Evolutionary conservation across 2,113 vertebrate genomes (phyloP), one percentile per base, ranked within the genome.

Genomic region (Psittacula cyanocephala): DNA sequence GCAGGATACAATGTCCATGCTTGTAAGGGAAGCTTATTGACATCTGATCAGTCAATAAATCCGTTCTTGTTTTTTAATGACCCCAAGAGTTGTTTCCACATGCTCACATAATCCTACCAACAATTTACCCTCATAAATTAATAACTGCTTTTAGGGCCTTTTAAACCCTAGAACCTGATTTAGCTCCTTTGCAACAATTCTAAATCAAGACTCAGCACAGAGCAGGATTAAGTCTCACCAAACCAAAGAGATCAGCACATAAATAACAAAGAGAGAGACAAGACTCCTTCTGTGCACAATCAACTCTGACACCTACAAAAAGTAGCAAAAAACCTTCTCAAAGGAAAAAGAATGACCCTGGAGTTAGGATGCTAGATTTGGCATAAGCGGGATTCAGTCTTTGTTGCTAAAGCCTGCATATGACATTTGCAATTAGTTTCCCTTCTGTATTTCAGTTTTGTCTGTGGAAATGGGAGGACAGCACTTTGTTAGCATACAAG

Each of bases 1-100:
- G 70, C 76, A 76, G 77, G 91, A 96, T 84, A 96, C 57, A 62
- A 60, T 91, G 84, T 93, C 95, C 53, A 10, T 0, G 6, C 88
- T 92, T 88, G 93, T 97, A 93, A 97, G 92, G 83, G 72, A 96
- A 96, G 65, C 59, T 86, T 29, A 69, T 8, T 75, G 95, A 96
- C 90, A 97, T 94, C 89, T 80, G 95, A 97, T 35, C 64, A 25
- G 81, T 5, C 81, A 81, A 68, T 91, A 92, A 94, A 95, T 93
- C 93, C 77, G 43, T 47, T 60, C 78, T 44, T 82, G 79, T 35
- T 75, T 91, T 91, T 93, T 94, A 92, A 89, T 95, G 95, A 95
- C 77, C 92, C 59, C 53, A 6, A 83, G 83, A 89, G 86, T n/a
- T 88, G 89, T 88, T 88, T 85, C 86, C 75, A 79, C 74, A 55